Conservation (phyloP, 1,140 invertebrate genomes). For the Tribolium castaneum region DNA sequence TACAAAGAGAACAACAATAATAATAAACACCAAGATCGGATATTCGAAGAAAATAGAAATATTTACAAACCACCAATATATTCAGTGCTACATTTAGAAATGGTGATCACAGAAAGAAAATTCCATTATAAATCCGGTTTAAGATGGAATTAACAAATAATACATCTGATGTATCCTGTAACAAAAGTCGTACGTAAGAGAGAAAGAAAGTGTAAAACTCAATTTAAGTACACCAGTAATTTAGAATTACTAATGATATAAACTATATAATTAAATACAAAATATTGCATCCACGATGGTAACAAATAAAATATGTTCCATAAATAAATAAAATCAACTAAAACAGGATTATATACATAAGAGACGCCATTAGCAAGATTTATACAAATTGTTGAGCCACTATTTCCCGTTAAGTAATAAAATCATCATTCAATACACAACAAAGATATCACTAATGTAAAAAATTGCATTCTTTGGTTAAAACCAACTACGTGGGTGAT, state of each 20-base stretch:
- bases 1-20: slow-evolving; percentile 38
- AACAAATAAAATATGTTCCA: slow-evolving; percentile 22
- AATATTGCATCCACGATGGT: slow-evolving; percentile 41
- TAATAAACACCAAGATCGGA: slow-evolving; percentile 48
- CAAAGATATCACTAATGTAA: slow-evolving; percentile 39
- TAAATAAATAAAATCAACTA: slow-evolving; percentile 22
- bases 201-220: slow-evolving; percentile 19
- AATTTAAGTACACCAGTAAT: slow-evolving; percentile 25
- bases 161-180: slow-evolving; percentile 28
- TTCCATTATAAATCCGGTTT: slow-evolving; percentile 1
- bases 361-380: slow-evolving; percentile 15
- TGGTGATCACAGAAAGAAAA: slow-evolving; percentile 51
- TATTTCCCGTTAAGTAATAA: slow-evolving; percentile 23
- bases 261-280: slow-evolving; percentile 40
- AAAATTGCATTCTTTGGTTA: slow-evolving; percentile 47
- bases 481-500: slow-evolving; percentile 44
- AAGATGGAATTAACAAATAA: slow-evolving; percentile 5
- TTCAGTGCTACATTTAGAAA: slow-evolving; percentile 44
- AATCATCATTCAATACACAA: slow-evolving; percentile 8
- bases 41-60: slow-evolving; percentile 47
- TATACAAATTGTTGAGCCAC: slow-evolving; percentile 37
- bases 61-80: slow-evolving; percentile 50
- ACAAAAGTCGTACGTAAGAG: not conserved
- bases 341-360: slow-evolving; percentile 4
- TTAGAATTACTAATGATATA: slow-evolving; percentile 24